Conservation (phyloP, 2,888 invertebrate genomes). For the Ophraella communa region DNA sequence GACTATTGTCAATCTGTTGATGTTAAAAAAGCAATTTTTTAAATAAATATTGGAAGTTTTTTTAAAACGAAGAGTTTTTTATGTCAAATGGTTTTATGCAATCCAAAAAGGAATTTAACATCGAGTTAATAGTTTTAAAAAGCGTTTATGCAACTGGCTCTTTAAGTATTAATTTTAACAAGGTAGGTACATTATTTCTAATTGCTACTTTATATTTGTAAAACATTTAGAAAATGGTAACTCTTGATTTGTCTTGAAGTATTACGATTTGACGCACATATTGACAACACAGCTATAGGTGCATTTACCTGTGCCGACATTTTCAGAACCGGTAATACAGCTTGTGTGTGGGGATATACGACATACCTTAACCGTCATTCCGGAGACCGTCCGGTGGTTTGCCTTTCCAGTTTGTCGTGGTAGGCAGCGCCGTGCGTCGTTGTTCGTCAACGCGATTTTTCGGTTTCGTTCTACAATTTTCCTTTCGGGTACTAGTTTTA, state of each 20-base stretch:
- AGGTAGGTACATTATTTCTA: too few species aligned
- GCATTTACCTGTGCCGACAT: slow-evolving; percentile 58
- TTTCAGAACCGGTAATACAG: slow-evolving; percentile 55
- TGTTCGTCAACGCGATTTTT: slow-evolving; percentile 12
- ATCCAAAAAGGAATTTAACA: too few species aligned
- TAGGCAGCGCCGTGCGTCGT: slow-evolving; percentile 3
- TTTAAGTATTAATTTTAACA: too few species aligned
- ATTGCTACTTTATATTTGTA: too few species aligned
- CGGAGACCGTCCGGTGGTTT: slow-evolving; percentile 27
- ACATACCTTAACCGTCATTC: slow-evolving; percentile 46
- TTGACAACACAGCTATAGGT: slow-evolving; percentile 41
- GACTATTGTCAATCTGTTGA: too few species aligned
- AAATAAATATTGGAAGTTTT: too few species aligned
- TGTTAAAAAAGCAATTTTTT: too few species aligned
- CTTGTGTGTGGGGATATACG: slow-evolving; percentile 45
- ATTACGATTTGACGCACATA: not conserved
- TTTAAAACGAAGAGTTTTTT: too few species aligned
- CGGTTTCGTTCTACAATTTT: slow-evolving; percentile 7
- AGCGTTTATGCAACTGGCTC: too few species aligned
- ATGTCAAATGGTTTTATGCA: too few species aligned
- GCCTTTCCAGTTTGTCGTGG: slow-evolving; percentile 10
- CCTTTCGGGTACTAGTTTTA: not conserved
- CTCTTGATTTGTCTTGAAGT: not conserved
- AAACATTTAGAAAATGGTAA: not conserved
- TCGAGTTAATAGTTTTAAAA: too few species aligned